These are phyloP conservation scores for Cephus pulcher DNA, from an alignment of 2,888 invertebrate genomes.

Conservation along the genomic window DNA sequence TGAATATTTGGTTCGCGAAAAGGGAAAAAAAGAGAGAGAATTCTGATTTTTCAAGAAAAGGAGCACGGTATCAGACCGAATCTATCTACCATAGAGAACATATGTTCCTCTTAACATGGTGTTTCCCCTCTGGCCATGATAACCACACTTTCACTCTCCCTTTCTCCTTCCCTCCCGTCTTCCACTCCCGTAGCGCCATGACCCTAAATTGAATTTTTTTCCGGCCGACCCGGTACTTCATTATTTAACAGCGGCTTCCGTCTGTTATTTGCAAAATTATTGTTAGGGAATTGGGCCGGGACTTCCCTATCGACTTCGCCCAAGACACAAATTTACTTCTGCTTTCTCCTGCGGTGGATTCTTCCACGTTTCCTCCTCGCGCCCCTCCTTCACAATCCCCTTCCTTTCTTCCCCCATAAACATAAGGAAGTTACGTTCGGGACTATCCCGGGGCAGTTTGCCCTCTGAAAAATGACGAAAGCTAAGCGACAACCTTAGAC, in stretches of 20 bases:
- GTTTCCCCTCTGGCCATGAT: slow-evolving; percentile 7
- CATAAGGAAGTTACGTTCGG: slow-evolving; percentile 40
- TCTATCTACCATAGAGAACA: slow-evolving; percentile 18
- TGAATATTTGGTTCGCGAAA: neutral
- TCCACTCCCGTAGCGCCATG: slow-evolving; percentile 31
- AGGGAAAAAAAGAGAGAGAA: too few species aligned
- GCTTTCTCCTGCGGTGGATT: slow-evolving; percentile 29
- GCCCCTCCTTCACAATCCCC: slow-evolving; percentile 30
- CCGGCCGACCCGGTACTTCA: slow-evolving; percentile 51
- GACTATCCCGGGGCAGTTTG: slow-evolving; percentile 18
- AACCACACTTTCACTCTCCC: slow-evolving; percentile 18
- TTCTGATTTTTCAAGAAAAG: neutral
- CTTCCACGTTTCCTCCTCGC: neutral
- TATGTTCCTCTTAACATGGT: slow-evolving; percentile 18
- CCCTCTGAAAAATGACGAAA: neutral
- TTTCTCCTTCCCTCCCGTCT: slow-evolving; percentile 2
- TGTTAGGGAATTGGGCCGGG: slow-evolving; percentile 54
- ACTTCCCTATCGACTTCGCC: slow-evolving; percentile 15
- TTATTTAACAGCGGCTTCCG: slow-evolving; percentile 57
- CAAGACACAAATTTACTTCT: slow-evolving; percentile 21
- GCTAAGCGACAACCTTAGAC: neutral
- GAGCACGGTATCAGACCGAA: neutral
- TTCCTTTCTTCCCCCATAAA: slow-evolving; percentile 45
- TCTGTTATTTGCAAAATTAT: slow-evolving; percentile 59
- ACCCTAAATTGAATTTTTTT: slow-evolving; percentile 58